These are phyloP conservation scores for Alectoris magna DNA, from an alignment of 2,797 vertebrate species.

Conservation along the genomic window DNA sequence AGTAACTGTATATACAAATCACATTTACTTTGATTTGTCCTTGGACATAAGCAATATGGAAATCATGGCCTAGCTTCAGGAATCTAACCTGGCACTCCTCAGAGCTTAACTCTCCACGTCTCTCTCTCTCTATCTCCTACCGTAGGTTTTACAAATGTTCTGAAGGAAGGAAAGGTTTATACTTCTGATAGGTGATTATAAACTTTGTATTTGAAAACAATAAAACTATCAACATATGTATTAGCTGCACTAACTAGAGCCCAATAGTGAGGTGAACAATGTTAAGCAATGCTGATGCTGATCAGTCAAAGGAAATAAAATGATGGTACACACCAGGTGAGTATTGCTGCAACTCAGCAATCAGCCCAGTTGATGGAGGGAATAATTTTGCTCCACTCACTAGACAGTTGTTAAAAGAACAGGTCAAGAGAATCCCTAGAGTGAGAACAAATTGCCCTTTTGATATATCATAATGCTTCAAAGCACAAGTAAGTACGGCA, in stretches of 20 bases:
- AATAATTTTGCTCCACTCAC: neutral
- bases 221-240: neutral
- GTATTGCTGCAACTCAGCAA: neutral
- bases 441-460: neutral
- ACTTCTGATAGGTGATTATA: neutral
- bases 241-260: neutral
- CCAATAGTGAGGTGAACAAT: neutral
- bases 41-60: too few species aligned
- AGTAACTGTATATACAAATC: neutral
- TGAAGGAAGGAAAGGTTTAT: neutral
- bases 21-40: neutral
- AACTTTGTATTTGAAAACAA: neutral
- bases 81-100: neutral
- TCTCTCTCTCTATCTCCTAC: neutral
- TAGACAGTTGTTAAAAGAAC: neutral
- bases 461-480: neutral
- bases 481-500: neutral
- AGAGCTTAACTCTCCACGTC: neutral
- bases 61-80: neutral
- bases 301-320: neutral
- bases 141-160: neutral
- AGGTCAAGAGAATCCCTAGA: accelerated
- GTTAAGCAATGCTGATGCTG: neutral
- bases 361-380: neutral
- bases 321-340: neutral